Evolutionary conservation across 2,888 invertebrate genomes (phyloP).

Genomic region (Drosophila anomalata): DNA sequence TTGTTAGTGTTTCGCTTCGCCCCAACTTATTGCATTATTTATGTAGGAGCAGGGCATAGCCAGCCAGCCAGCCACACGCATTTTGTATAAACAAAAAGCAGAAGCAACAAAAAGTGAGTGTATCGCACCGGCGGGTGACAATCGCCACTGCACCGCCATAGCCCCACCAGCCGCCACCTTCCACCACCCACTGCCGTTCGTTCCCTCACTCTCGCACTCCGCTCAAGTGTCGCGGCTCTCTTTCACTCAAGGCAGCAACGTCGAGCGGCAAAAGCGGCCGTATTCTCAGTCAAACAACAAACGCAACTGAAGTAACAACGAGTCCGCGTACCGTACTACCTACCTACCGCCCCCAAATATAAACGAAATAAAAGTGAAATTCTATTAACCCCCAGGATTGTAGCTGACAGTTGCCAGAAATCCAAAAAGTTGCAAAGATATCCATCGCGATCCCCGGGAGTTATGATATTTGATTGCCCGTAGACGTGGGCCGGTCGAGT

Average conservation of each 20-base stretch:
- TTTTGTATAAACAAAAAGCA: constrained; percentile 60
- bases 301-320: constrained; percentile 74
- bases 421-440: background rate
- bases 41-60: constrained; percentile 32
- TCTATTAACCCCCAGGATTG: constrained; percentile 6
- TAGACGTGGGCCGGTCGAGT: constrained; percentile 12
- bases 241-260: constrained; percentile 23
- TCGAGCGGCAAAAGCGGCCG: constrained; percentile 56
- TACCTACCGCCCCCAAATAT: constrained; percentile 3
- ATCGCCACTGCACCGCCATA: constrained; percentile 62
- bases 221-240: constrained; percentile 15
- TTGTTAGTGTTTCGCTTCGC: constrained; percentile 38
- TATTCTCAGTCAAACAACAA: constrained; percentile 76
- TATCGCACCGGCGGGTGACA: constrained; percentile 61
- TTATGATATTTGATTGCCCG: constrained; percentile 53
- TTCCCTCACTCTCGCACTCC: constrained; percentile 27
- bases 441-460: constrained; percentile 26
- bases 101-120: constrained; percentile 32
- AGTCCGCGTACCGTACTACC: constrained; percentile 51
- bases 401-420: background rate
- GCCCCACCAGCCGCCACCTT: constrained; percentile 44
- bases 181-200: constrained; percentile 20
- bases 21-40: constrained; percentile 71
- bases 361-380: constrained; percentile 40
- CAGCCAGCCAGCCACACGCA: constrained; percentile 43